Conservation (phyloP, 2,113 vertebrate genomes). For the Serilophus lunatus region DNA sequence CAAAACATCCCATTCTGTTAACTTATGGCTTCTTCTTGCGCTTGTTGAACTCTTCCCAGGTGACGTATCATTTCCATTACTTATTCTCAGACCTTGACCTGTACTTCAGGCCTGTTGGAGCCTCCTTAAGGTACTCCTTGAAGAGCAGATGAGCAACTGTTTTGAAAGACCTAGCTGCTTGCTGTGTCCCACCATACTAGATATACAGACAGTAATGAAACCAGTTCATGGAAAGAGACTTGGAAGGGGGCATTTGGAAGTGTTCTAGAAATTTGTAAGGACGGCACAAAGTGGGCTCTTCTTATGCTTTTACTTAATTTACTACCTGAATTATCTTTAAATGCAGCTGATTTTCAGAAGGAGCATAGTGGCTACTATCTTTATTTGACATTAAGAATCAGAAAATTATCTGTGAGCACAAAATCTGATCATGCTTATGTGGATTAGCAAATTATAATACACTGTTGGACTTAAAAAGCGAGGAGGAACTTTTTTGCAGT, state of each 20-base stretch:
- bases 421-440: background rate
- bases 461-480: background rate
- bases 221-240: background rate
- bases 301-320: background rate
- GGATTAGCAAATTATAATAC: background rate
- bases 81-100: background rate
- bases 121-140: background rate
- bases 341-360: background rate
- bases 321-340: background rate
- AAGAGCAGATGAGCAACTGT: background rate
- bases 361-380: background rate
- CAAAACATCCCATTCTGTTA: background rate
- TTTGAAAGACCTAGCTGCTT: background rate
- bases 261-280: background rate
- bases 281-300: background rate
- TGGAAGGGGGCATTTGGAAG: background rate
- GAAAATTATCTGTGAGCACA: background rate
- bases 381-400: background rate
- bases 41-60: background rate
- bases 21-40: background rate
- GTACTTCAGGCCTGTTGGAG: background rate
- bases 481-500: background rate
- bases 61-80: background rate
- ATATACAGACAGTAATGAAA: background rate
- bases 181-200: background rate